Conservation (phyloP, 2,888 invertebrate genomes). For the Beris morrisii region DNA sequence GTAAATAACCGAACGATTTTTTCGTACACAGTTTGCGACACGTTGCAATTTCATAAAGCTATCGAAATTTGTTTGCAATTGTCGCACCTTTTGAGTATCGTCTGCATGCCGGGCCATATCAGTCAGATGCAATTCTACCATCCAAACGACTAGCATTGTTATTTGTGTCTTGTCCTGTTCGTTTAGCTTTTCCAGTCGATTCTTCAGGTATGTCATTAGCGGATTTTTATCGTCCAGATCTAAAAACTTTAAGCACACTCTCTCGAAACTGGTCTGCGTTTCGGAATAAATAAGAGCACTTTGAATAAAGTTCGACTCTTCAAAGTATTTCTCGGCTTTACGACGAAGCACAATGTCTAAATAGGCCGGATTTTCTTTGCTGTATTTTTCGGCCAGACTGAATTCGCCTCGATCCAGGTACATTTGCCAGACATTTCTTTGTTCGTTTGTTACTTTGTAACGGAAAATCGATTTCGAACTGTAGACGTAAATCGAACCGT, state of each 20-base stretch:
- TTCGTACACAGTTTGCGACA: constrained; percentile 77
- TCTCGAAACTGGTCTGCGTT: constrained; percentile 91
- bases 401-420: constrained; percentile 85
- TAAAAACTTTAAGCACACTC: constrained; percentile 88
- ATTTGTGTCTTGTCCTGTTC: constrained; percentile 80
- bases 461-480: constrained; percentile 83
- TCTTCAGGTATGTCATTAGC: constrained; percentile 82
- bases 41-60: constrained; percentile 71
- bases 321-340: constrained; percentile 85
- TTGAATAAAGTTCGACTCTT: constrained; percentile 73
- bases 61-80: constrained; percentile 73
- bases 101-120: constrained; percentile 68
- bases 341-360: constrained; percentile 82
- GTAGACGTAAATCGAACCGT: constrained; percentile 81
- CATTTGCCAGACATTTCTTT: constrained; percentile 85
- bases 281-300: constrained; percentile 89
- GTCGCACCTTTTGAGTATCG: constrained; percentile 58
- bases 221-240: constrained; percentile 80
- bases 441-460: constrained; percentile 82
- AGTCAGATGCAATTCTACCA: constrained; percentile 88
- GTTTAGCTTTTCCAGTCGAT: constrained; percentile 74
- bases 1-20: constrained; percentile 82
- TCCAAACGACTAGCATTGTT: constrained; percentile 93
- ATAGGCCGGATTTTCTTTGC: constrained; percentile 76
- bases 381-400: constrained; percentile 83